phyloP scores from a whole-genome alignment of 2,888 invertebrate genomes.

The Oxystoma pomonae region DNA sequence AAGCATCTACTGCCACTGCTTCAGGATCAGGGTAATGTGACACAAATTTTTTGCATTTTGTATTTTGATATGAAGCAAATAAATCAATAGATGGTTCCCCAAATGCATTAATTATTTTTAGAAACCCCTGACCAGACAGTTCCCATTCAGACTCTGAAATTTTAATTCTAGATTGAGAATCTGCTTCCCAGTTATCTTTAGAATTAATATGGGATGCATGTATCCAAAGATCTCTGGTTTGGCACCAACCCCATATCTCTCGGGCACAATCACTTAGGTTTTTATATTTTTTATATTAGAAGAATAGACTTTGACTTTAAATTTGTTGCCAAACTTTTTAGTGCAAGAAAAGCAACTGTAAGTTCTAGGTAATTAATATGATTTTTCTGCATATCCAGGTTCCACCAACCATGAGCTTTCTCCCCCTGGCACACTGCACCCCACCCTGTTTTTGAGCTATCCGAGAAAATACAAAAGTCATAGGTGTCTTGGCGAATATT shows the following conservation, averaged over 20 bases:
- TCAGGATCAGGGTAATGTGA: no score
- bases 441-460: no score
- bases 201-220: slow-evolving; percentile 17
- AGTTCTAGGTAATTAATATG: neutral
- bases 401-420: neutral
- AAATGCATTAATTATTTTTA: neutral
- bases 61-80: neutral
- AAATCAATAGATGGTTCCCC: neutral
- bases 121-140: slow-evolving; percentile 1
- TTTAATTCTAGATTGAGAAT: slow-evolving; percentile 7
- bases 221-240: slow-evolving; percentile 9
- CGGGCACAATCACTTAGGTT: neutral
- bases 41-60: neutral
- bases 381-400: neutral
- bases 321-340: neutral
- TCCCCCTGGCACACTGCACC: neutral
- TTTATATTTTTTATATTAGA: neutral
- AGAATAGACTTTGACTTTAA: neutral
- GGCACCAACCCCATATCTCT: neutral
- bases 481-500: neutral
- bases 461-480: neutral
- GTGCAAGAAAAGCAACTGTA: neutral
- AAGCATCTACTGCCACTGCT: no score
- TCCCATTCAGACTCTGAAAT: slow-evolving; percentile 11
- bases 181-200: slow-evolving; percentile 13